Evolutionary conservation across 2,797 vertebrate species (phyloP).

Genomic region (Tolypeutes matacus): DNA sequence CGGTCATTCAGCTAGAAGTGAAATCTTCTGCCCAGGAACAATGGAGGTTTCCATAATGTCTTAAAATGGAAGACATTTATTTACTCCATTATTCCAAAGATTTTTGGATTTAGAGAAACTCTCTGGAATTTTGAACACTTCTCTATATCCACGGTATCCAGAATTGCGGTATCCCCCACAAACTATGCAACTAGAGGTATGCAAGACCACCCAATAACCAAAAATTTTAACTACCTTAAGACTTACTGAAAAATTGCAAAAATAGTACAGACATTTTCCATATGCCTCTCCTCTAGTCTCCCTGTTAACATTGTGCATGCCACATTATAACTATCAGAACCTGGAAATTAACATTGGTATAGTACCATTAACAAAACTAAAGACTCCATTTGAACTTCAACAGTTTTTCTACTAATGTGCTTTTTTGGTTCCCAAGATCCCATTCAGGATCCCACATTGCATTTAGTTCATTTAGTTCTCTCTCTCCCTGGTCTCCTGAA

Average conservation of each 20-base stretch:
- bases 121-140: neutral
- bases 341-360: too few relatives aligned
- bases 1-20: neutral
- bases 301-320: neutral
- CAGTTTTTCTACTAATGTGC: too few relatives aligned
- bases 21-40: neutral
- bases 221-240: neutral
- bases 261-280: neutral
- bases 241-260: neutral
- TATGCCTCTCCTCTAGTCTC: neutral
- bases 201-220: neutral
- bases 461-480: neutral
- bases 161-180: neutral
- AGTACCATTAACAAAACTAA: too few relatives aligned
- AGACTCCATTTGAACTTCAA: too few relatives aligned
- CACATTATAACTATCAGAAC: too few relatives aligned
- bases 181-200: neutral
- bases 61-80: neutral
- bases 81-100: neutral
- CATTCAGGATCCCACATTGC: too few relatives aligned
- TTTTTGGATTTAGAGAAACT: conserved; percentile 24
- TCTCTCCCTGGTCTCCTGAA: neutral
- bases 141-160: neutral
- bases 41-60: neutral
- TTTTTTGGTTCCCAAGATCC: too few relatives aligned